Evolutionary conservation across 1,140 invertebrate species (phyloP).

Genomic region (Brachionus calyciflorus): DNA sequence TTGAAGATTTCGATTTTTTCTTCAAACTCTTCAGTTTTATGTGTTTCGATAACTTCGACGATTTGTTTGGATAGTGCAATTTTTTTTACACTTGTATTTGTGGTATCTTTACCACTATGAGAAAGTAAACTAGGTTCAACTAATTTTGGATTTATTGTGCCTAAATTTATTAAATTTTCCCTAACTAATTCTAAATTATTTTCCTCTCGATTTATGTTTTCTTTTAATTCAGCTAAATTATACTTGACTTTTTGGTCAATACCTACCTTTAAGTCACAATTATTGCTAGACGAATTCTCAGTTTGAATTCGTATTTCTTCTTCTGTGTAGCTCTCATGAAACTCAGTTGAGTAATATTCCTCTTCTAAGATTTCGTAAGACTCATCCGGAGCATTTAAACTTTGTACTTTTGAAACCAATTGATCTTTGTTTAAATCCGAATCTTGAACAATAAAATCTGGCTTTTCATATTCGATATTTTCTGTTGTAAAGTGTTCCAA

Average conservation of each 20-base stretch:
- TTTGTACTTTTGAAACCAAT: not conserved
- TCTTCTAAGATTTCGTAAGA: not conserved
- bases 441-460: not conserved
- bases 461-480: not conserved
- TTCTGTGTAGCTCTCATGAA: not conserved
- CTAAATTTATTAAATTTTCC: not conserved
- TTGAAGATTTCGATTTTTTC: too few relatives aligned
- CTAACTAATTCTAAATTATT: constrained; percentile 7
- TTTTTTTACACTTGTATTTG: not conserved
- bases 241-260: constrained; percentile 7
- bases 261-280: constrained; percentile 19
- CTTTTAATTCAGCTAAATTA: constrained; percentile 3
- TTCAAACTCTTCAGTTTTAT: too few relatives aligned
- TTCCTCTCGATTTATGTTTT: not conserved
- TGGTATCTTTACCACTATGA: not conserved
- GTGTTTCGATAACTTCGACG: too few relatives aligned
- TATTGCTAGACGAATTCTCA: not conserved
- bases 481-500: not conserved
- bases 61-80: constrained; percentile 1
- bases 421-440: not conserved
- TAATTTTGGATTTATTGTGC: not conserved
- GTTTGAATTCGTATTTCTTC: not conserved
- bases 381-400: not conserved
- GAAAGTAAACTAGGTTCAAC: too few relatives aligned
- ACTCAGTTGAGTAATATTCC: not conserved